Conservation (phyloP, 2,113 vertebrate genomes). For the Cinclus mexicanus region DNA sequence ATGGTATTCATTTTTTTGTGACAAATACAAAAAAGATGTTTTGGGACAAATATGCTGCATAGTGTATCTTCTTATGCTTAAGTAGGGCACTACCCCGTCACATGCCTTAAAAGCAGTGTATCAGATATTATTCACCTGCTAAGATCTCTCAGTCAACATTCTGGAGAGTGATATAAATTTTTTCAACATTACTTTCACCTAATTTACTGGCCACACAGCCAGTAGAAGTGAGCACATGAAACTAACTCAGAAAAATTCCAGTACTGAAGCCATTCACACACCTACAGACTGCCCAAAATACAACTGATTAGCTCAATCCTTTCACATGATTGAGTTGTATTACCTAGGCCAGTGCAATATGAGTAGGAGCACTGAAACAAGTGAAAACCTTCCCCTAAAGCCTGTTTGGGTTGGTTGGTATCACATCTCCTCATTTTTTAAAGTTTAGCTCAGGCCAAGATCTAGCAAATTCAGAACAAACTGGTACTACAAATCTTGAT, state of each 20-base stretch:
- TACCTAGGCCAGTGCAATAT: neutral
- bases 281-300: neutral
- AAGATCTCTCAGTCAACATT: neutral
- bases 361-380: neutral
- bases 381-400: neutral
- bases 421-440: neutral
- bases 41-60: neutral
- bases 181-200: neutral
- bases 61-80: neutral
- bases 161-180: fast-evolving
- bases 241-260: neutral
- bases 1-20: neutral
- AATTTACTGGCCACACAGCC: neutral
- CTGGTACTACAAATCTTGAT: neutral
- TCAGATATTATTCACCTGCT: neutral
- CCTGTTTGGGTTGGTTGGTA: neutral
- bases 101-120: neutral
- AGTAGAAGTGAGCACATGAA: neutral
- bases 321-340: neutral
- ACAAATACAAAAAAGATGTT: neutral
- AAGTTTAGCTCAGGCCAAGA: neutral
- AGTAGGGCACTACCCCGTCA: neutral
- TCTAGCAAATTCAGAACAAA: neutral
- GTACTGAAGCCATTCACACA: neutral
- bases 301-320: neutral